Percentiles rank a stretch among this genome's conserved stretches.
Conservation (phyloP, 2,113 vertebrate genomes). For the Rattus norvegicus region DNA sequence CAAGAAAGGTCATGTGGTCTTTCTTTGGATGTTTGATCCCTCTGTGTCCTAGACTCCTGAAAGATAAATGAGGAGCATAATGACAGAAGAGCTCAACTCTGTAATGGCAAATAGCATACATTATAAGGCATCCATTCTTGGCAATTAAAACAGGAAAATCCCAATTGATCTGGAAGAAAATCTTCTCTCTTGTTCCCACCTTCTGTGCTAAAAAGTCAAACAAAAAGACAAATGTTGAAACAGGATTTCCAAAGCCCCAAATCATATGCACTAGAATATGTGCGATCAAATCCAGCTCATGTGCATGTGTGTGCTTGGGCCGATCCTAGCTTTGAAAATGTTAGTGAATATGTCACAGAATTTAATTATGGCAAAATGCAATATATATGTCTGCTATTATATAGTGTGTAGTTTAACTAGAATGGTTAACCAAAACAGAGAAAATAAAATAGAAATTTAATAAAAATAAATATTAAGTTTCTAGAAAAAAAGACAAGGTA, state of each 20-base stretch:
- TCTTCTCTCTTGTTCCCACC: not conserved
- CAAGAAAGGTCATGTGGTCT: not conserved
- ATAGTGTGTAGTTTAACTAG: not conserved
- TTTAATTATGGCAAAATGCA: not conserved
- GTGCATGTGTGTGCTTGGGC: not conserved
- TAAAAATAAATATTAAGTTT: constrained; percentile 47
- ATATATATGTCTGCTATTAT: not conserved
- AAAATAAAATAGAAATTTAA: not conserved
- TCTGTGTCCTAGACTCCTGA: not conserved
- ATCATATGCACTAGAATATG: not conserved
- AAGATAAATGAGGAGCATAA: not conserved
- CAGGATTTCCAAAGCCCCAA: not conserved
- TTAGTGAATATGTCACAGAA: not conserved
- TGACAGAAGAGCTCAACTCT: not conserved
- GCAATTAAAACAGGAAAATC: constrained; percentile 8
- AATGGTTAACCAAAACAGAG: constrained; percentile 36
- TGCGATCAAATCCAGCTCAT: not conserved
- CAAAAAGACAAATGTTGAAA: not conserved
- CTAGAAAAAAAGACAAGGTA: not conserved
- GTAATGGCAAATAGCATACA: not conserved
- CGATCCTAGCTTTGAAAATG: constrained; percentile 10
- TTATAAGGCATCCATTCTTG: not conserved
- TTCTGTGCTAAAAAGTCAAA: constrained; percentile 15
- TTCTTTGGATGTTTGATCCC: not conserved
- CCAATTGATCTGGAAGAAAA: not conserved